Conservation (phyloP, 2,888 invertebrate species). For the Calameuta idolon region DNA sequence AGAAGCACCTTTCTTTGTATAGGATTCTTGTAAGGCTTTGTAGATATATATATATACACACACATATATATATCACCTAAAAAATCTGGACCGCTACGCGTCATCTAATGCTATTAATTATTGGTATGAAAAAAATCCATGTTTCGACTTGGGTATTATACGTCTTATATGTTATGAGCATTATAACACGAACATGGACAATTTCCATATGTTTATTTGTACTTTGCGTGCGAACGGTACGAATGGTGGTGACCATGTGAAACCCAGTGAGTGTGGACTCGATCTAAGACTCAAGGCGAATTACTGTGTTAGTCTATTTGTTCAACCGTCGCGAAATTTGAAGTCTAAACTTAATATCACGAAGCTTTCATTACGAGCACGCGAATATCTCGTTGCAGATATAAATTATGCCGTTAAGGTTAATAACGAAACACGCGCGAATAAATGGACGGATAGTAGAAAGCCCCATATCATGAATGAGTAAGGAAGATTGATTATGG, state of each 20-base stretch:
- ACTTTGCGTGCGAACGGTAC: too few relatives aligned
- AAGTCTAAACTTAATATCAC: not conserved
- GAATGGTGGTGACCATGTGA: not conserved
- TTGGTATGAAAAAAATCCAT: not conserved
- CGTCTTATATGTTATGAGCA: too few relatives aligned
- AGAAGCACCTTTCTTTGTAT: constrained; percentile 32
- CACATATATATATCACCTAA: not conserved
- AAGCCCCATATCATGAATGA: not conserved
- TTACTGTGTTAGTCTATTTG: not conserved
- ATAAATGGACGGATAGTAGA: not conserved
- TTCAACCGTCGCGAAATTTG: not conserved
- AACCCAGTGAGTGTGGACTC: not conserved
- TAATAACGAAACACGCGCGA: not conserved
- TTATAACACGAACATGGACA: not conserved
- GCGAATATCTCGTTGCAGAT: not conserved
- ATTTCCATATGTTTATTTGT: not conserved
- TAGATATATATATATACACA: not conserved
- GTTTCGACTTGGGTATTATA: too few relatives aligned
- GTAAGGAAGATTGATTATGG: not conserved
- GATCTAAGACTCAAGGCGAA: not conserved
- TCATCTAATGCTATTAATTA: not conserved
- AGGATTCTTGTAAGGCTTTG: constrained; percentile 21
- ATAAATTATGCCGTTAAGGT: not conserved
- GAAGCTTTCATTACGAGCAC: not conserved
- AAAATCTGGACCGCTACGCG: not conserved